Conservation (phyloP, 2,113 vertebrate genomes). For the Daphoenositta chrysoptera region DNA sequence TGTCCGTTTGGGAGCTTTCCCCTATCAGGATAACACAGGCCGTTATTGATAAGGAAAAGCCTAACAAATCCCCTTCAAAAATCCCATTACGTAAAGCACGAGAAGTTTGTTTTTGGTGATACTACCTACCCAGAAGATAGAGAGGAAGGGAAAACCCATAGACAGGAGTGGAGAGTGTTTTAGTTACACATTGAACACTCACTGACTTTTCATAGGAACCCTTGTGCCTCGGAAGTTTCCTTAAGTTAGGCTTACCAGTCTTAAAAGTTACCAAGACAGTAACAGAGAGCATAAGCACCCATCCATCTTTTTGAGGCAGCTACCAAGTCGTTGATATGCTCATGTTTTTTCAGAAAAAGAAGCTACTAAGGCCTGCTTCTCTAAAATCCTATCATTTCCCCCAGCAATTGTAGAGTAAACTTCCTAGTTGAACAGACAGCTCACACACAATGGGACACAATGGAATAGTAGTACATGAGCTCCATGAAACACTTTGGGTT, state of each 20-base stretch:
- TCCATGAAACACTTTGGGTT: not conserved
- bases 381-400: not conserved
- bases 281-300: not conserved
- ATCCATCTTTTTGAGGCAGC: not conserved
- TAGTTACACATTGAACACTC: not conserved
- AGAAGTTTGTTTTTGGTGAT: not conserved
- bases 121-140: not conserved
- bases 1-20: rapidly evolving
- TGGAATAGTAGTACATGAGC: not conserved
- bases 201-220: not conserved
- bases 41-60: not conserved
- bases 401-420: not conserved
- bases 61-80: not conserved
- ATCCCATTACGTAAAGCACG: not conserved
- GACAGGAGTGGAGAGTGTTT: not conserved
- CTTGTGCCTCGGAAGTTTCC: not conserved
- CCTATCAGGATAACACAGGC: not conserved
- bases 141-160: not conserved
- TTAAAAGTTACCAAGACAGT: not conserved
- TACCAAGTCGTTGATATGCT: not conserved
- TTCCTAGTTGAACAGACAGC: not conserved
- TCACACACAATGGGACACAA: not conserved
- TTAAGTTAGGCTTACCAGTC: not conserved
- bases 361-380: not conserved
- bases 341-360: not conserved